Evolutionary conservation across 1,140 invertebrate genomes (phyloP), one percentile per base, ranked within the genome.

Genomic region (Drosophila suzukii): DNA sequence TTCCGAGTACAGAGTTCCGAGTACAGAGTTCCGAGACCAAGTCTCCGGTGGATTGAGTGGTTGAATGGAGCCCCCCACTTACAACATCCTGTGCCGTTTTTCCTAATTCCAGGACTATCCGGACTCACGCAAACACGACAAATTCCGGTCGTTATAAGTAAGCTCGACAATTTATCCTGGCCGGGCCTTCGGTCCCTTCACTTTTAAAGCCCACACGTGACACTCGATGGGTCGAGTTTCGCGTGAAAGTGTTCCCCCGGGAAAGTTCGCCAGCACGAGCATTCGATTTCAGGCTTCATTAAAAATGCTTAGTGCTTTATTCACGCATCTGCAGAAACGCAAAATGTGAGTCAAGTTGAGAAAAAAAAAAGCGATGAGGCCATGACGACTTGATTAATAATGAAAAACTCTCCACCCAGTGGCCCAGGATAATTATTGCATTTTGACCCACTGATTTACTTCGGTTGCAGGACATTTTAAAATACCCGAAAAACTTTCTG

Each of bases 281-380:
- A 82, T 82, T 85, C 83, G 78, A 85, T 85, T 88, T 82, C 43
- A 63, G 47, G 78, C 75, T 88, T 86, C 78, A 82, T 82, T 88
- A 88, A 88, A 86, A 82, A 88, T 82, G 70, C 81, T 72, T 72
- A 72, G 78, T 78, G 78, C 70, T 68, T 81, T 75, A 78, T 86
- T 72, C 34, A 60, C 49, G 58, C 68, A 73, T 73, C 43, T 55
- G 50, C 50, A 13, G 63, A 13, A 61, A 20, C 50, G 41, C 30
- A 11, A 32, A 61, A 30, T 34, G n/a, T 15, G 34, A 38, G 36
- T 20, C 4, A 30, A 24, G 54, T 53, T 17, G 13, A 12, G 41
- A 30, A 17, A 15, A 34, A 15, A 7, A 51, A 34, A 13, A n/a
- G 27, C 44, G 20, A 39, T 43, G 36, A 50, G 27, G 49, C 24